These are phyloP conservation scores for Pygocentrus nattereri DNA, from an alignment of 2,797 vertebrate species.

Conservation along the genomic window DNA sequence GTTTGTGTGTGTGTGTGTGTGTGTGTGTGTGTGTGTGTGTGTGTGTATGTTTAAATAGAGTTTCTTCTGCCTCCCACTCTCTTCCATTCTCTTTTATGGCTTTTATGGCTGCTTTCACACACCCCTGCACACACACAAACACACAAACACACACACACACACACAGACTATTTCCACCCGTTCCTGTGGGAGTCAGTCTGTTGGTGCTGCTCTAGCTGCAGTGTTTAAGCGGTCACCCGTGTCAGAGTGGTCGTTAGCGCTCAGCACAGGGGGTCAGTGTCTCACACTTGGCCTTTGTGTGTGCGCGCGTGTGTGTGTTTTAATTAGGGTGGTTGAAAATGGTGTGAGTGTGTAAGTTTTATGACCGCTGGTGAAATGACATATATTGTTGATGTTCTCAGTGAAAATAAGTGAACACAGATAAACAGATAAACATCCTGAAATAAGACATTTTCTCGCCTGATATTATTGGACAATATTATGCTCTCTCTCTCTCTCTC, in stretches of 20 bases:
- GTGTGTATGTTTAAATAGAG: too few relatives aligned
- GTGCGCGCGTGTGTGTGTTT: conserved; percentile 25
- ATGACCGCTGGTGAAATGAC: too few relatives aligned
- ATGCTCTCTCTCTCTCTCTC: too few relatives aligned
- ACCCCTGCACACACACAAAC: conserved; percentile 13
- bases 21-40: too few relatives aligned
- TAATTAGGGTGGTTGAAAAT: too few relatives aligned
- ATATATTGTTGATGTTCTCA: too few relatives aligned
- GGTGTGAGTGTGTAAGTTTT: too few relatives aligned
- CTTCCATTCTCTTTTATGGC: neutral
- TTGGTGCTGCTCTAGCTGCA: conserved; percentile 2
- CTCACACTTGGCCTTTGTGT: neutral
- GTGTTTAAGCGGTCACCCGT: conserved; percentile 26
- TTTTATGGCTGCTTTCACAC: conserved; percentile 1
- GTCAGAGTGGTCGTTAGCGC: conserved; percentile 28
- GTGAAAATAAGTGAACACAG: too few relatives aligned
- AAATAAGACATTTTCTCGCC: too few relatives aligned
- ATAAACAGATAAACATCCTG: too few relatives aligned
- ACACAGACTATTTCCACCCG: neutral
- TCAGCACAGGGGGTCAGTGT: conserved; percentile 31
- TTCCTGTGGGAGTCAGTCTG: conserved; percentile 2
- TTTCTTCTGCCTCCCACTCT: neutral
- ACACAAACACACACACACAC: conserved; percentile 29
- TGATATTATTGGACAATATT: too few relatives aligned
- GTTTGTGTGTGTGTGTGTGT: too few relatives aligned